Evolutionary conservation across 2,888 invertebrate genomes (phyloP), one percentile per base, ranked within the genome.

Genomic region (Rhagium mordax): DNA sequence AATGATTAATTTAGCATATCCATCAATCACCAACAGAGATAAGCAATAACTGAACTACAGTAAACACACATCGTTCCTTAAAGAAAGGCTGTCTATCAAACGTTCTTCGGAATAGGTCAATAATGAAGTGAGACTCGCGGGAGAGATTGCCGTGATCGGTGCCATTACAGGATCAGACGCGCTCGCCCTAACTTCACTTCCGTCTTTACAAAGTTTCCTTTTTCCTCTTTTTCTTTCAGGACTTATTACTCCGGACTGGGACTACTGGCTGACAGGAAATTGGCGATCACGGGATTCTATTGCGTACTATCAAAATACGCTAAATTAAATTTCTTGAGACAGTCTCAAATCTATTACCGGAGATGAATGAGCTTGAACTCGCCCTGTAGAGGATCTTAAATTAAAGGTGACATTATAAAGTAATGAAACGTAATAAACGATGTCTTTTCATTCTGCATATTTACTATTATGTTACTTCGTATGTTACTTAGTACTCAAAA

Each of bases 111-210:
- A 85, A 84, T 83, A 79, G 84, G 84, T 84, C 84, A 84, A 83
- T 84, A 84, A 84, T 84, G 83, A 85, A 84, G 85, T 84, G 85
- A 83, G 83, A 83, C 84, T 85, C 84, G 77, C 82, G 84, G 84
- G 84, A 84, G 83, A 83, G 81, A 84, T 84, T 82, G 83, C 79
- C 81, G 78, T 84, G 84, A 85, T 85, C 84, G 84, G 79, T 64
- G 79, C 84, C 81, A 83, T 85, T 85, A 85, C 81, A 49, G 79
- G 81, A 79, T 57, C 72, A 64, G 71, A 70, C 55, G 24, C 67
- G 67, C 24, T 67, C 67, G 67, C 57, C 67, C 57, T 47, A 53
- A 53, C 67, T 67, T 47, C 24, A 20, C 24, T 57, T 47, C 67
- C 70, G 61, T 53, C 51, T 57, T 60, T 48, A 41, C 62, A 61